Evolutionary conservation across 2,797 vertebrate species (phyloP), one percentile per base, ranked within the genome.

Genomic region (Girardinus metallicus): DNA sequence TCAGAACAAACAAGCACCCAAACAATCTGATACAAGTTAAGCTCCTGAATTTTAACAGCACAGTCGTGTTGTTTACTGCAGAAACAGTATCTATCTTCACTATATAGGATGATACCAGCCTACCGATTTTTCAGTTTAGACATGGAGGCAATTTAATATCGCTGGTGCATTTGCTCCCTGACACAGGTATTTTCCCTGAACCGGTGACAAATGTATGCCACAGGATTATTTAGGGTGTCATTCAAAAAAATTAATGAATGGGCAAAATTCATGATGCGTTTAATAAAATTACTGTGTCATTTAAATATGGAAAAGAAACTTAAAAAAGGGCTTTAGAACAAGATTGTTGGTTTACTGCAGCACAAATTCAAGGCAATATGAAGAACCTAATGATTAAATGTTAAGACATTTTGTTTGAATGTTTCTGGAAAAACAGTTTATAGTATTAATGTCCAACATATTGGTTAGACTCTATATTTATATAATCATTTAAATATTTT

Each of bases 1-100:
- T 6, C 82, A 76, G 83, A 51, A 86, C 82, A 89, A 89, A 89
- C 74, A 87, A 78, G 84, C 82, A 82, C 49, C 73, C 79, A 62
- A 44, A 74, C 64, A 87, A 79, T 46, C 73, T 74, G 75, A 80
- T 87, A 85, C 81, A 71, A 74, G 85, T 88, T 80, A 78, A 75
- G 86, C 76, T 82, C 64, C 46, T 26, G 70, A 75, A 77, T 57
- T 34, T 74, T 78, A 44, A 36, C 60, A 29, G 53, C 31, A 77
- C 2, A 83, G 62, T 83, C 66, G 60, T 46, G 57, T 83, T 81
- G 78, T 81, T 84, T 77, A 60, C 72, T 21, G 60, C 78, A 80
- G 74, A 70, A 79, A 80, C 49, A 75, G 85, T 73, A 87, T 80
- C 62, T 74, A 47, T 83, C 55, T 70, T 84, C 85, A 86, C 79